Evolutionary conservation across 2,888 invertebrate genomes (phyloP).

Genomic region (Eilema sororculum): DNA sequence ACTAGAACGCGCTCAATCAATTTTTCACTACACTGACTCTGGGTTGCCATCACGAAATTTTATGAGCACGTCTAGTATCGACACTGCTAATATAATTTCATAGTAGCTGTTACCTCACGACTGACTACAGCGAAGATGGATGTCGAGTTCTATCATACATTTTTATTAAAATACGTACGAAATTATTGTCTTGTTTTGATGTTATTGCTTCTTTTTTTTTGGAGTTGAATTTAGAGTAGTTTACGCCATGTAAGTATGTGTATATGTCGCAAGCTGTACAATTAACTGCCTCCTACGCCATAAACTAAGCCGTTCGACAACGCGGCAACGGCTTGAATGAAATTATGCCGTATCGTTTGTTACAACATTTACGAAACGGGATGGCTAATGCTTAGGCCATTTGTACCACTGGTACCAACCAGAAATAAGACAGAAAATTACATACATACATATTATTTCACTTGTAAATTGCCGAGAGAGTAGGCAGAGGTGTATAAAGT

Average conservation of each 20-base stretch:
- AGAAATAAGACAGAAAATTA: too few relatives aligned
- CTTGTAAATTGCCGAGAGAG: too few relatives aligned
- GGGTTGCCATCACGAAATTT: conserved; percentile 59
- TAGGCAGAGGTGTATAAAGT: too few relatives aligned
- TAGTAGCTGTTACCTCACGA: conserved; percentile 41
- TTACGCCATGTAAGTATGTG: neutral
- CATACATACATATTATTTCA: too few relatives aligned
- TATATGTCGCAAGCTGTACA: too few relatives aligned
- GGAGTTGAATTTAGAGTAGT: neutral
- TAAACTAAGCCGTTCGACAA: too few relatives aligned
- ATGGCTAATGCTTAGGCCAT: too few relatives aligned
- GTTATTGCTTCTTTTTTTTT: neutral
- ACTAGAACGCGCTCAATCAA: conserved; percentile 55
- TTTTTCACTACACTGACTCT: conserved; percentile 73
- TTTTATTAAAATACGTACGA: conserved; percentile 42
- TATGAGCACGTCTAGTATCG: conserved; percentile 45
- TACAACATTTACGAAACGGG: too few relatives aligned
- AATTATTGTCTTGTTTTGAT: conserved; percentile 15
- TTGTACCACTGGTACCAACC: too few relatives aligned
- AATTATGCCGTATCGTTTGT: too few relatives aligned
- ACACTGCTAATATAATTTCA: conserved; percentile 52
- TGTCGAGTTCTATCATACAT: conserved; percentile 36
- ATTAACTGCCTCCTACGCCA: too few relatives aligned
- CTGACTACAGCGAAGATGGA: conserved; percentile 45
- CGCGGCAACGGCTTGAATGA: too few relatives aligned